phyloP scores from a whole-genome alignment of 2,113 vertebrate species.

The Chaetodon auriga region DNA sequence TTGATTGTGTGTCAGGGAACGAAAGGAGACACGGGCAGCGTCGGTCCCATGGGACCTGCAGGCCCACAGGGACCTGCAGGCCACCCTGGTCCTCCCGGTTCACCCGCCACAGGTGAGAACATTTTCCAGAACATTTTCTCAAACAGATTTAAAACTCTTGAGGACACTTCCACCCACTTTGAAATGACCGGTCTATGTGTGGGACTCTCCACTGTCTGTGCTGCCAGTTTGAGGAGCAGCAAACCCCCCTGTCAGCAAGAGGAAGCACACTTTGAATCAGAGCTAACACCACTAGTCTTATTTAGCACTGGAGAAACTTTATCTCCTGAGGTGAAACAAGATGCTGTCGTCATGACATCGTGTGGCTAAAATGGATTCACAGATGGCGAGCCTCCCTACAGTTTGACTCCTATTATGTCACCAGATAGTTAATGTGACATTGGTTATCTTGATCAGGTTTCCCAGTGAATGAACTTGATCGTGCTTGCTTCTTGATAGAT shows the following conservation, averaged over 20 bases:
- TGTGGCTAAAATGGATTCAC: constrained; percentile 65
- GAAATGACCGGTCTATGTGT: not conserved
- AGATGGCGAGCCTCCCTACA: constrained; percentile 47
- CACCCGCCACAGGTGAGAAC: constrained; percentile 88
- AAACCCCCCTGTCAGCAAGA: constrained; percentile 43
- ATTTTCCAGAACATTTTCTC: not conserved
- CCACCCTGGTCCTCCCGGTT: constrained; percentile 91
- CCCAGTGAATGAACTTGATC: constrained; percentile 47
- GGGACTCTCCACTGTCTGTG: not conserved
- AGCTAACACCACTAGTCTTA: constrained; percentile 61
- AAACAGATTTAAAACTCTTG: not conserved
- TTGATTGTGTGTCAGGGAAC: constrained; percentile 85
- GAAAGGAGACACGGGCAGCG: constrained; percentile 89
- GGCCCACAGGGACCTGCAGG: constrained; percentile 92
- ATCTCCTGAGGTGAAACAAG: constrained; percentile 66
- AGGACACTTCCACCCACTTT: not conserved
- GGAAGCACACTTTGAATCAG: constrained; percentile 54
- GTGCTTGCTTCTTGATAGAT: constrained; percentile 59
- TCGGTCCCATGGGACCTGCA: constrained; percentile 90
- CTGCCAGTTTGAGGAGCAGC: constrained; percentile 5
- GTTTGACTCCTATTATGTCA: constrained; percentile 76
- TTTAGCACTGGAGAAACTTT: constrained; percentile 74
- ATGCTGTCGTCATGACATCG: constrained; percentile 78
- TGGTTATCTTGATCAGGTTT: constrained; percentile 63
- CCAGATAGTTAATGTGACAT: constrained; percentile 66